These are phyloP conservation scores for Caradrina clavipalpis DNA, from an alignment of 2,888 invertebrate genomes.

Conservation along the genomic window DNA sequence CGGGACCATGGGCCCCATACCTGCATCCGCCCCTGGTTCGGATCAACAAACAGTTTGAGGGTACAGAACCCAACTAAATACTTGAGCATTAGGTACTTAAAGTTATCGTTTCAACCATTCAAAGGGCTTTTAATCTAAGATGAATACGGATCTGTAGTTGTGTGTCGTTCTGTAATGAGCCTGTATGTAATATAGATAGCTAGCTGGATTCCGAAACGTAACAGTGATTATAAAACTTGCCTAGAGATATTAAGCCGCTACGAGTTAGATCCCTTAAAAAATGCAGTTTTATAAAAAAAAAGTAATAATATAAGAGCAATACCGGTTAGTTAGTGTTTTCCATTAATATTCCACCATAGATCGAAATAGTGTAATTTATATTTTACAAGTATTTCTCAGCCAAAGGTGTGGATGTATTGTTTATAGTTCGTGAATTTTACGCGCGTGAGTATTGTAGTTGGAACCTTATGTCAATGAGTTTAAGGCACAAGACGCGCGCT, in stretches of 20 bases:
- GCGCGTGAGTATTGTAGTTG: not conserved
- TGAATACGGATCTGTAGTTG: not conserved
- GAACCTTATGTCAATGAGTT: not conserved
- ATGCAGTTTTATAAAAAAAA: conserved; percentile 1
- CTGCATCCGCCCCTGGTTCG: no score
- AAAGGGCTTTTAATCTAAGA: not conserved
- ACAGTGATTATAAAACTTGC: conserved; percentile 33
- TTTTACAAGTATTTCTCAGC: conserved; percentile 37
- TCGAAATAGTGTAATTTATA: conserved; percentile 13
- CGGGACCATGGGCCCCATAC: no score
- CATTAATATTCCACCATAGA: conserved; percentile 15
- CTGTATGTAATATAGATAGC: conserved; percentile 18
- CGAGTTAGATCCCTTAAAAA: not conserved
- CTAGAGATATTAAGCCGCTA: conserved; percentile 12
- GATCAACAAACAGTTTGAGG: no score
- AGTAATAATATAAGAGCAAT: conserved; percentile 3
- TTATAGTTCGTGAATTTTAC: not conserved
- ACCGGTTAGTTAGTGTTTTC: not conserved
- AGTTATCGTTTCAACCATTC: no score
- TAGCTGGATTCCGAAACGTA: conserved; percentile 17
- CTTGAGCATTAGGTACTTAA: no score
- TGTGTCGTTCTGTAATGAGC: not conserved
- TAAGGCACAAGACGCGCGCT: not conserved
- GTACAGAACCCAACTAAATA: no score
- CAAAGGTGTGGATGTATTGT: conserved; percentile 55